A percentile compares a stretch with the other conserved stretches of the same genome.
These are phyloP conservation scores for Xenentodon cancila DNA, from an alignment of 2,797 vertebrate species.

Conservation along the genomic window DNA sequence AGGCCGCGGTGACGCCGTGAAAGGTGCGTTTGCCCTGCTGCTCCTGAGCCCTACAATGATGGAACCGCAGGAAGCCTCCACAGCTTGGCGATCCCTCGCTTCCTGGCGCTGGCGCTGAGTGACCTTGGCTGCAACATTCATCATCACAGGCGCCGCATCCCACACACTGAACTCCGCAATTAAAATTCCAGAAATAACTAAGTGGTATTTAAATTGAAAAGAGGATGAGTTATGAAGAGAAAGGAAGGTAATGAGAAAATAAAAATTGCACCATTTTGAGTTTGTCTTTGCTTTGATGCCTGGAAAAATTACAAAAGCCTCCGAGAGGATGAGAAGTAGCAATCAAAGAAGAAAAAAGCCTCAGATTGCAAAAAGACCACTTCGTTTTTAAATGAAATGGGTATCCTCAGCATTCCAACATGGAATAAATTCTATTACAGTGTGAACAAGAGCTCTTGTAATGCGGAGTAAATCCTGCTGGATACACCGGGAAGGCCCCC, in stretches of 20 bases:
- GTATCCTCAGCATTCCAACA: conserved; percentile 68
- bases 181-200: conserved; percentile 74
- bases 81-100: conserved; percentile 65
- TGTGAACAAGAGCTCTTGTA: conserved; percentile 67
- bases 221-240: conserved; percentile 15
- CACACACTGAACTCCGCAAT: conserved; percentile 62
- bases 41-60: conserved; percentile 49
- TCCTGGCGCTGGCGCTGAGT: conserved; percentile 53
- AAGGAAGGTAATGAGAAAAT: conserved; percentile 26
- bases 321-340: conserved; percentile 50
- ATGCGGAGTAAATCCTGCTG: conserved; percentile 42
- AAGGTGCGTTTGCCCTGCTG: conserved; percentile 43
- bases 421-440: conserved; percentile 71
- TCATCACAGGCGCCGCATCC: conserved; percentile 61
- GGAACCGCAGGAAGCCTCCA: conserved; percentile 66
- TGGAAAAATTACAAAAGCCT: conserved; percentile 48
- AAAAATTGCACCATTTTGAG: conserved; percentile 8
- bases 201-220: conserved; percentile 57
- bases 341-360: conserved; percentile 70
- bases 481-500: conserved; percentile 35
- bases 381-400: conserved; percentile 69
- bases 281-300: conserved; percentile 28
- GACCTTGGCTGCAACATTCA: conserved; percentile 69
- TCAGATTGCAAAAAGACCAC: conserved; percentile 69
- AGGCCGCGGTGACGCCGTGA: conserved; percentile 44